Conservation (phyloP, 2,113 vertebrate genomes). For the Otis tarda region DNA sequence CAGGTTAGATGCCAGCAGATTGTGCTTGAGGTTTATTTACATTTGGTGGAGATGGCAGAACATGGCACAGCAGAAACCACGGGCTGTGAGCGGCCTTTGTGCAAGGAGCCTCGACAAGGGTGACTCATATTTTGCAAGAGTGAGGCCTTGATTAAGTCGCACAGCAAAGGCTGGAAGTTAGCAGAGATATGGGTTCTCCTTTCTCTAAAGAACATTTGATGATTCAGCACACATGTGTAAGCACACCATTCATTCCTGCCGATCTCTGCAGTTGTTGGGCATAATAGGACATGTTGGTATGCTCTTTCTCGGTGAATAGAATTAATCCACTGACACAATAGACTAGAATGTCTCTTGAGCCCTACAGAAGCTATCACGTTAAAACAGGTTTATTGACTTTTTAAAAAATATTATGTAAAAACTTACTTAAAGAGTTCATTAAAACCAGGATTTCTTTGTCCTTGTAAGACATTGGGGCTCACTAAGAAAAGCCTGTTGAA, state of each 20-base stretch:
- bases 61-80: neutral
- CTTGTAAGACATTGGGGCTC: neutral
- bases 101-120: neutral
- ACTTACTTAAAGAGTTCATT: slow-evolving; percentile 19
- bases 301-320: slow-evolving; percentile 33
- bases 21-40: neutral
- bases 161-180: neutral
- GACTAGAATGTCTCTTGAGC: slow-evolving; percentile 27
- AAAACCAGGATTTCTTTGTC: slow-evolving; percentile 41
- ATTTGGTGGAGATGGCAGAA: neutral
- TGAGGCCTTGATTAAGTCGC: neutral
- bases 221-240: slow-evolving; percentile 32
- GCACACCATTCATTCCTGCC: neutral
- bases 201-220: slow-evolving; percentile 24
- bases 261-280: slow-evolving; percentile 46
- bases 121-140: neutral
- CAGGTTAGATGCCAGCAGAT: neutral
- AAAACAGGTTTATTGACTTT: slow-evolving; percentile 63
- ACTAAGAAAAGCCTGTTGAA: slow-evolving; percentile 35
- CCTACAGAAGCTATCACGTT: slow-evolving; percentile 48
- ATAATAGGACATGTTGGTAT: slow-evolving; percentile 55
- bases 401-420: neutral
- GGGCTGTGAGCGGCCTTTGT: neutral
- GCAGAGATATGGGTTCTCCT: neutral
- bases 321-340: slow-evolving; percentile 30